A percentile compares a stretch with the other conserved stretches of the same genome.
phyloP scores from a whole-genome alignment of 2,113 vertebrate genomes.

The Amphiprion percula region DNA sequence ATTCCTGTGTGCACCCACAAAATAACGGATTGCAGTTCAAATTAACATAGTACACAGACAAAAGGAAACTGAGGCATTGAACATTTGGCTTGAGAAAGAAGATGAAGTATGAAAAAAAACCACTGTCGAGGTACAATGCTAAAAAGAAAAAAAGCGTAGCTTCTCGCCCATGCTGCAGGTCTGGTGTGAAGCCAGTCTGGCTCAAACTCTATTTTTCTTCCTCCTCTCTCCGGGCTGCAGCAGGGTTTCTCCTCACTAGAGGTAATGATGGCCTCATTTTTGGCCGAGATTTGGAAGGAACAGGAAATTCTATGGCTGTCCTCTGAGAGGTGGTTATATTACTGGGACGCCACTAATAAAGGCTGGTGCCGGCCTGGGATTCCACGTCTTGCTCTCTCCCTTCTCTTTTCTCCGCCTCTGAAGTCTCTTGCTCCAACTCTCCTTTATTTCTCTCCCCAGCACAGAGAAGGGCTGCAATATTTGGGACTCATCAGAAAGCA shows the following conservation, averaged over 20 bases:
- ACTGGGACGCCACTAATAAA: conserved; percentile 77
- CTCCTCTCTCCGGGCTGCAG: conserved; percentile 34
- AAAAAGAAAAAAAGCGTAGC: neutral
- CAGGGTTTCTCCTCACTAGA: conserved; percentile 55
- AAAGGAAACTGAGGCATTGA: neutral
- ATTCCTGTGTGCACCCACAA: conserved; percentile 32
- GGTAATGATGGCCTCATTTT: conserved; percentile 73
- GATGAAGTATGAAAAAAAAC: neutral
- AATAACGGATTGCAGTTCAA: conserved; percentile 12
- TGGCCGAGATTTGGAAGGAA: conserved; percentile 70
- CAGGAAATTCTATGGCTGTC: conserved; percentile 76
- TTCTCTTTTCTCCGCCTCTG: conserved; percentile 34
- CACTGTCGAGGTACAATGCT: neutral
- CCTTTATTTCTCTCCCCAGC: neutral
- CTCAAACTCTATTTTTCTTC: conserved; percentile 47
- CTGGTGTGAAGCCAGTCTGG: conserved; percentile 55
- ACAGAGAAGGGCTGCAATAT: conserved; percentile 15
- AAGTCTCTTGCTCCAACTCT: conserved; percentile 38
- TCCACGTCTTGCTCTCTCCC: conserved; percentile 50
- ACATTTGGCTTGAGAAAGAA: neutral
- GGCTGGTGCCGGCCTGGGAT: conserved; percentile 72
- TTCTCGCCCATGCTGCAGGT: conserved; percentile 26
- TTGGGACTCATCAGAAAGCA: conserved; percentile 33
- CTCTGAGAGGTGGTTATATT: conserved; percentile 78
- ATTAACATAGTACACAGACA: neutral